Conservation (phyloP, 1,140 invertebrate genomes). For the Lethrus apterus region DNA sequence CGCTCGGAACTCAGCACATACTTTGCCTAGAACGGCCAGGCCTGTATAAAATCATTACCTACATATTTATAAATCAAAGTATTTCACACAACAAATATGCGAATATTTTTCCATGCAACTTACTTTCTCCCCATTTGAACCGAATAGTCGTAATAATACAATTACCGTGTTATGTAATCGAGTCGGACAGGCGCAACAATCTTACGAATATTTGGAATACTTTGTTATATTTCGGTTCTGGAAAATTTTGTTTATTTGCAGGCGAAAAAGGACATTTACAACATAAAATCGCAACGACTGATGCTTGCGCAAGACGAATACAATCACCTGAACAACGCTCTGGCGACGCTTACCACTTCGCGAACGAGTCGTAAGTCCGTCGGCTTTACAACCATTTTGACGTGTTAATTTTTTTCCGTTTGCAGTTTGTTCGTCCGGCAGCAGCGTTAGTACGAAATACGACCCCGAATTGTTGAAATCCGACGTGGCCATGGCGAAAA, state of each 20-base stretch:
- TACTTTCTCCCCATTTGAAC: too few relatives aligned
- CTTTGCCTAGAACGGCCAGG: too few relatives aligned
- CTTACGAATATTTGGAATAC: too few relatives aligned
- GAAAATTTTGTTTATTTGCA: conserved; percentile 42
- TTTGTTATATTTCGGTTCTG: neutral
- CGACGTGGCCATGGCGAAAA: conserved; percentile 82
- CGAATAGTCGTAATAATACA: too few relatives aligned
- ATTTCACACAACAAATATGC: too few relatives aligned
- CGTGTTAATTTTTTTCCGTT: conserved; percentile 13
- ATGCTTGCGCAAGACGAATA: conserved; percentile 92
- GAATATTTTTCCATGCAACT: too few relatives aligned
- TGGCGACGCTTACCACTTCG: conserved; percentile 74
- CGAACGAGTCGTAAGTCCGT: conserved; percentile 74
- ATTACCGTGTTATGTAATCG: too few relatives aligned
- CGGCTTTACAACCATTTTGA: neutral
- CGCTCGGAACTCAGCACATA: too few relatives aligned
- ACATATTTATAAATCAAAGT: too few relatives aligned
- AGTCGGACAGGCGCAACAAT: too few relatives aligned
- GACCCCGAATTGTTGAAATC: conserved; percentile 90
- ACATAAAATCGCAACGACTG: conserved; percentile 89
- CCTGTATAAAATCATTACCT: too few relatives aligned
- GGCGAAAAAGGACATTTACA: conserved; percentile 94
- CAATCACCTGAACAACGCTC: conserved; percentile 83
- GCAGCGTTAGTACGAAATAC: conserved; percentile 83
- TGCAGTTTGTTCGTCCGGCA: conserved; percentile 84